phyloP scores from a whole-genome alignment of 2,888 invertebrate genomes.

The Panopea generosa region DNA sequence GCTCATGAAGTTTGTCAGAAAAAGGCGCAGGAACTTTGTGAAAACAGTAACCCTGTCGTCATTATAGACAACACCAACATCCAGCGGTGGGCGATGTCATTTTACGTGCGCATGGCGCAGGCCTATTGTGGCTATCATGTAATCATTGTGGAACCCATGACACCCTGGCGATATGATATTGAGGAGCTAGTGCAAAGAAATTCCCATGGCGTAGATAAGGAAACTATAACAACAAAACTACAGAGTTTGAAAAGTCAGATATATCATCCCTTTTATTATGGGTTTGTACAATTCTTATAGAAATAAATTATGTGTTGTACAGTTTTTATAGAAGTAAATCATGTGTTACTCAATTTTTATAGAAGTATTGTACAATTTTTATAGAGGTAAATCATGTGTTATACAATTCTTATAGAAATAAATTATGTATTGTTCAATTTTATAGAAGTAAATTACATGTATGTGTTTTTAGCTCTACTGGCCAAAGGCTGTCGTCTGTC shows the following conservation, averaged over 20 bases:
- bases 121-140: slow-evolving; percentile 76
- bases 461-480: too few relatives aligned
- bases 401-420: too few relatives aligned
- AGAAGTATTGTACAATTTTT: too few relatives aligned
- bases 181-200: slow-evolving; percentile 74
- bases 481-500: too few relatives aligned
- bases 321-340: too few relatives aligned
- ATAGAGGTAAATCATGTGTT: too few relatives aligned
- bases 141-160: slow-evolving; percentile 82
- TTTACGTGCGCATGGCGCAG: slow-evolving; percentile 79
- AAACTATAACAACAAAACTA: slow-evolving; percentile 62
- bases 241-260: slow-evolving; percentile 30
- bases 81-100: slow-evolving; percentile 81
- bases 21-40: slow-evolving; percentile 75
- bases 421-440: too few relatives aligned
- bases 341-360: too few relatives aligned
- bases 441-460: too few relatives aligned
- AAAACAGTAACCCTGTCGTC: slow-evolving; percentile 69
- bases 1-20: slow-evolving; percentile 82
- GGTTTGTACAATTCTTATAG: too few relatives aligned
- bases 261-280: slow-evolving; percentile 80
- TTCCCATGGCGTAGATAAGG: slow-evolving; percentile 76
- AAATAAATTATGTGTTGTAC: too few relatives aligned
- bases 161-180: slow-evolving; percentile 82
- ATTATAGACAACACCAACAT: slow-evolving; percentile 85